Base-by-base conservation (phyloP, 2,113 vertebrate species). In the Lagopus muta region DNA sequence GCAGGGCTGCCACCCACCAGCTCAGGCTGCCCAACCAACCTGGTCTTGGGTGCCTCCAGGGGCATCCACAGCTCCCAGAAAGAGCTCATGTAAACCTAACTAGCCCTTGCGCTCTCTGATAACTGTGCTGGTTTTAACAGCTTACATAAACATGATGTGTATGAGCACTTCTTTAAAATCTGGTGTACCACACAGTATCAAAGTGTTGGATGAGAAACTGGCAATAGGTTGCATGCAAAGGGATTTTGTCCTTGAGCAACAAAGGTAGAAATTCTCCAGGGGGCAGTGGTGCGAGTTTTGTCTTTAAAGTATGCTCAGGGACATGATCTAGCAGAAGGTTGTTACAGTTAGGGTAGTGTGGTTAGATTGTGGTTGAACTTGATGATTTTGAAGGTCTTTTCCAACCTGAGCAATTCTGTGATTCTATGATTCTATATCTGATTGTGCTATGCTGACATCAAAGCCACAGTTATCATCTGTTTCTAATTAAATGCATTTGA, bases 101-200 rank as follows among this genome's bases (percentile, higher is more conserved):
- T 47, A 34, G 27, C 52, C 27, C 52, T 10, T 34, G 20, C 34
- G 5, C 71, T 78, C 40, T 9, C 52, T 47, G 34, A 47, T 65
- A 64, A 21, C 19, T 25, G 2, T 13, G 24, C 14, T 21, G 20
- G 5, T 14, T 71, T 74, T 55, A 42, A 61, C 14, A 81, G 42
- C 28, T 28, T 34, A 6, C 2, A 10, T 18, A 57, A 71, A 60
- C 6, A 6, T 6, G 28, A 20, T 0, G 1, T 11, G 22, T 21
- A 38, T 1, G 6, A 76, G 27, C 24, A 12, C 34, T 88, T 67
- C 75, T 40, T 57, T 61, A 52, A 34, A 48, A 10, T 15, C 45
- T 54, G 43, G 7, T 72, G 11, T 22, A 64, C 64, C 45, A 3
- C 2, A 6, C 69, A 19, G 2, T 22, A 42, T 12, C 16, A 28